Base-by-base conservation (phyloP, 2,113 vertebrate species). In the Circaetus gallicus region DNA sequence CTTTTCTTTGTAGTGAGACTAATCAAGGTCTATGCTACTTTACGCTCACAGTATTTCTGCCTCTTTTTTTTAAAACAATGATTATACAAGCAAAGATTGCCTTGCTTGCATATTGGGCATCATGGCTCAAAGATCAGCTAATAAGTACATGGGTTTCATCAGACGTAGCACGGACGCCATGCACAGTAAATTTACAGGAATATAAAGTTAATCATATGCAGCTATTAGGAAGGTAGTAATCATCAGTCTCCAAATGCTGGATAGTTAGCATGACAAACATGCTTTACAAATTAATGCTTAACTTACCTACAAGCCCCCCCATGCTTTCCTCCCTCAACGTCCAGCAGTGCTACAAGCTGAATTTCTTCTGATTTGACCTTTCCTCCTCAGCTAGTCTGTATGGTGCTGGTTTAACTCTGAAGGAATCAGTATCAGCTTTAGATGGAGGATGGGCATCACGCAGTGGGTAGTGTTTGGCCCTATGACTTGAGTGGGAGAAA, bases 271-370 rank as follows among this genome's bases (percentile, higher is more conserved):
- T 92, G 76, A 65, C 93, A 72, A 93, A 69, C 53, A 55, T 29
- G 16, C 56, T 67, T 86, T 91, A 82, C 63, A 78, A 94, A 94
- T 93, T 87, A 91, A 85, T 89, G 47, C 43, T 87, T 86, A 92
- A 89, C 67, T 96, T 92, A 38, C 65, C 72, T 95, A 43, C 25
- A 53, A 62, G 38, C 40, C 63, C 31, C 70, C 18, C 42, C 13
- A 82, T 0, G 4, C 13, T 10, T 77, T 43, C 16, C 3, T 9
- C 2, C 13, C 7, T 24, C 38, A 29, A 40, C 2, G 2, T 52
- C 52, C 56, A 81, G 20, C 38, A 25, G 4, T 9, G 10, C 26
- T 87, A 53, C 28, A 69, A 76, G 38, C n/a, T 56, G 19, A 53
- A 47, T 70, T 96, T 85, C 29, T 76, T 70, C 53, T 94, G 82